Evolutionary conservation across 23 tunicate genomes (phyloP).

Genomic region (Phallusia fumigata): DNA sequence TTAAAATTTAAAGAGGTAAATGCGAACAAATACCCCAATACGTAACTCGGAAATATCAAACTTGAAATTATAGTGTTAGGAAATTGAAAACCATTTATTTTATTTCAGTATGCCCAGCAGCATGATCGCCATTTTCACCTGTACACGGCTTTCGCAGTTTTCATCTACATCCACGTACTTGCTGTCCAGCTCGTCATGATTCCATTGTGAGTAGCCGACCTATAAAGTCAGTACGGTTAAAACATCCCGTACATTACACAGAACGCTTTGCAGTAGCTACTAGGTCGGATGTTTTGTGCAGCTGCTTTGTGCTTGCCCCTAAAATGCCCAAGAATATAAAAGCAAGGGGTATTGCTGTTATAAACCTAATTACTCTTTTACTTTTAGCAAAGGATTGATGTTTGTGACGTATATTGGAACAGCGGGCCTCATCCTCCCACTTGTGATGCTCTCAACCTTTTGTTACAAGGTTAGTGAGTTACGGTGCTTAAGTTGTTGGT

Average conservation of each 20-base stretch:
- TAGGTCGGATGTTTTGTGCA: too few relatives aligned
- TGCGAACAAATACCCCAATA: too few relatives aligned
- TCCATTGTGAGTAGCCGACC: slow-evolving; percentile 59
- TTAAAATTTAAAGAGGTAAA: too few relatives aligned
- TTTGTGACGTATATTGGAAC: slow-evolving; percentile 28
- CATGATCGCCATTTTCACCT: slow-evolving; percentile 72
- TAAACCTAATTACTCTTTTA: neutral
- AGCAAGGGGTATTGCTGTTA: neutral
- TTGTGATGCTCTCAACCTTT: slow-evolving; percentile 19
- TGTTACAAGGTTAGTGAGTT: slow-evolving; percentile 50
- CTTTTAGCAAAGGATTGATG: slow-evolving; percentile 37
- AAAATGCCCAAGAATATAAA: too few relatives aligned
- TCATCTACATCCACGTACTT: slow-evolving; percentile 65
- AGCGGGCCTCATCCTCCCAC: slow-evolving; percentile 38
- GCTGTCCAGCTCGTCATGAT: slow-evolving; percentile 70
- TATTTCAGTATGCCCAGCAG: slow-evolving; percentile 68
- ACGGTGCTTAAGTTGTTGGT: too few relatives aligned
- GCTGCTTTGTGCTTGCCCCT: too few relatives aligned
- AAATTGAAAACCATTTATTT: slow-evolving; percentile 10
- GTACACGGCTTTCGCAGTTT: slow-evolving; percentile 54
- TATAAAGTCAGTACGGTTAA: too few relatives aligned
- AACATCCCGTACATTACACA: too few relatives aligned
- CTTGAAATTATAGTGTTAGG: too few relatives aligned
- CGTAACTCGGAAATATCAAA: too few relatives aligned
- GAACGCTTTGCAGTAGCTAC: too few relatives aligned